A percentile compares a stretch with the other conserved stretches of the same genome.
Conservation (phyloP, 2,797 vertebrate species). For the Poecilia wingei region DNA sequence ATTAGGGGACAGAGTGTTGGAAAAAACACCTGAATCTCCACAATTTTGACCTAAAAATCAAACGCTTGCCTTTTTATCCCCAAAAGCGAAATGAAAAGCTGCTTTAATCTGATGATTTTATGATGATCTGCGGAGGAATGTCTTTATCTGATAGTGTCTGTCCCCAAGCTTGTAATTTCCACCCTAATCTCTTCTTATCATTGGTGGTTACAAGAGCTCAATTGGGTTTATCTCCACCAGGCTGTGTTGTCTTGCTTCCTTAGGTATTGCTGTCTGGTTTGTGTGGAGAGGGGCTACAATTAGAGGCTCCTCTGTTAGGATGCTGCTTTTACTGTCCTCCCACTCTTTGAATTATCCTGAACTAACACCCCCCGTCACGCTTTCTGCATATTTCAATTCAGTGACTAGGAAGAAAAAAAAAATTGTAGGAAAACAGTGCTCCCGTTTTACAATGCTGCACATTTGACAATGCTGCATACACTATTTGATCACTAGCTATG, state of each 20-base stretch:
- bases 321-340: not conserved
- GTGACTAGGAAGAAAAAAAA: not conserved
- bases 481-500: not conserved
- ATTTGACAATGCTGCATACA: not conserved
- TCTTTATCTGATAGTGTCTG: constrained; percentile 62
- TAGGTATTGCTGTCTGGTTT: constrained; percentile 34
- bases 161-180: constrained; percentile 68
- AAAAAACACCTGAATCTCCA: constrained; percentile 10
- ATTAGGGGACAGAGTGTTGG: constrained; percentile 15
- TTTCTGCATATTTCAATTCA: not conserved
- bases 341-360: not conserved
- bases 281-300: constrained; percentile 18
- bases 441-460: not conserved
- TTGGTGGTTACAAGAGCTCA: constrained; percentile 45
- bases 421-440: not conserved
- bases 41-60: not conserved
- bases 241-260: constrained; percentile 46
- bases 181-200: constrained; percentile 60
- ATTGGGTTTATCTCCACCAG: constrained; percentile 43
- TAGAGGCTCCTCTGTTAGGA: not conserved
- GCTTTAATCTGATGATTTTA: constrained; percentile 6
- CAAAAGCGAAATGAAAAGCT: not conserved
- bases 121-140: constrained; percentile 38
- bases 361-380: not conserved
- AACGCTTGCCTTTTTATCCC: constrained; percentile 2